These are phyloP conservation scores for Sprattus sprattus DNA, from an alignment of 2,113 vertebrate species.

Conservation along the genomic window DNA sequence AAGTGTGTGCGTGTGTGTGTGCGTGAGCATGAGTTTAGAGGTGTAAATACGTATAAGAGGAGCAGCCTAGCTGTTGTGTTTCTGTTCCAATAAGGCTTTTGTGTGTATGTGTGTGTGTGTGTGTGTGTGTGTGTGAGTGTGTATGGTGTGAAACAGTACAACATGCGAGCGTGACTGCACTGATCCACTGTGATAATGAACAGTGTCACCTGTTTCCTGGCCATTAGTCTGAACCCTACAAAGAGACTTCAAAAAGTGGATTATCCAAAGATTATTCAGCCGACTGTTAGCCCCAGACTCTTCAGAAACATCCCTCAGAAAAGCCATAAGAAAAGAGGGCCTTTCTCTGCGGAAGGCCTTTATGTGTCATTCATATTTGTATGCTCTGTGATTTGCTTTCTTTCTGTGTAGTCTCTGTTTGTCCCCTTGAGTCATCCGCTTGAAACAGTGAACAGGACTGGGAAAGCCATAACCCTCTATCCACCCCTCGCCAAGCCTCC, in stretches of 20 bases:
- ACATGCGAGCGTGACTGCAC: neutral
- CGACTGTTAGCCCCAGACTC: neutral
- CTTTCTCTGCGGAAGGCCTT: neutral
- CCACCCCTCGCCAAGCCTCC: constrained; percentile 59
- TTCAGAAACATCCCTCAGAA: neutral
- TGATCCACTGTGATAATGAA: neutral
- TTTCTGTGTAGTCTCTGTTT: constrained; percentile 43
- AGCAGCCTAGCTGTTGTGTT: neutral
- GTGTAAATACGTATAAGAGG: neutral
- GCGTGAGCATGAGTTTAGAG: neutral
- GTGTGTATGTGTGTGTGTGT: neutral
- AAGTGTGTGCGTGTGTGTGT: neutral
- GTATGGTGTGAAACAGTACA: neutral
- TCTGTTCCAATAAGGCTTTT: neutral
- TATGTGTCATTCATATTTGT: constrained; percentile 8
- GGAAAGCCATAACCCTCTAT: constrained; percentile 9
- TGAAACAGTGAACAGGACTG: constrained; percentile 57
- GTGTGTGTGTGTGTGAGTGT: neutral
- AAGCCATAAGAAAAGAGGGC: neutral
- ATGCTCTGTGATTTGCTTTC: neutral
- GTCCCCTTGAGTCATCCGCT: constrained; percentile 60
- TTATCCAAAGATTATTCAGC: neutral
- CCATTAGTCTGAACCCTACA: neutral
- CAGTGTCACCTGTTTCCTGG: constrained; percentile 9
- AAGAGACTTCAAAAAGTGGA: constrained; percentile 18